Percentiles rank a stretch among this genome's conserved stretches.
phyloP scores from a whole-genome alignment of 1,140 invertebrate species.

The Chironomus striatipennis region DNA sequence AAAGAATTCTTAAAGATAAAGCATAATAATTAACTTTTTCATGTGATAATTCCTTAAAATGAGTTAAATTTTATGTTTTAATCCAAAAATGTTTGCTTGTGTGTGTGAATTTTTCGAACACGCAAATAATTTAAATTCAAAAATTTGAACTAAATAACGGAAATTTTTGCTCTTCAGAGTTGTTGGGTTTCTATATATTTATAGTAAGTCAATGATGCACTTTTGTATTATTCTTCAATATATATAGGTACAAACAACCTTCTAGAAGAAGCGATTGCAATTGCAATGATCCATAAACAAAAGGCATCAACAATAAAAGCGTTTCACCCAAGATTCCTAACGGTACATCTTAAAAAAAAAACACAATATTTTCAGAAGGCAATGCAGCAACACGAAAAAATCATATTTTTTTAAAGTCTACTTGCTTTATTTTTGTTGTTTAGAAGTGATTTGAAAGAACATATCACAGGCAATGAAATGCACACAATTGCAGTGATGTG shows the following conservation, averaged over 20 bases:
- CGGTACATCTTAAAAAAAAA: neutral
- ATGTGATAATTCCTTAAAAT: too few relatives aligned
- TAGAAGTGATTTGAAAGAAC: neutral
- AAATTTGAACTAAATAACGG: too few relatives aligned
- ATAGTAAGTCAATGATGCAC: neutral
- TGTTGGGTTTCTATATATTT: neutral
- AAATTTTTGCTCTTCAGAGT: too few relatives aligned
- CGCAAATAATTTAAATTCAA: too few relatives aligned
- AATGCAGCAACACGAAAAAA: neutral
- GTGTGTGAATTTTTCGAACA: too few relatives aligned
- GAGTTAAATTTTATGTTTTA: too few relatives aligned
- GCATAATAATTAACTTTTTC: too few relatives aligned
- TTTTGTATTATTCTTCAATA: neutral
- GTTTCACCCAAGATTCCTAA: slow-evolving; percentile 10
- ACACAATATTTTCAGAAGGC: neutral
- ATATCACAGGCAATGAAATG: neutral
- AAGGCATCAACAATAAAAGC: neutral
- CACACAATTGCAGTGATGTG: neutral
- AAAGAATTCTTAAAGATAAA: too few relatives aligned
- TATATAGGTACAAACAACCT: neutral
- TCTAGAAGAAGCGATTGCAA: neutral
- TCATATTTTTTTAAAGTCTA: neutral
- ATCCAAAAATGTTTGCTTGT: too few relatives aligned
- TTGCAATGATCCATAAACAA: slow-evolving; percentile 23
- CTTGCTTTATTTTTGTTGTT: too few relatives aligned